Conservation (phyloP, 2,797 vertebrate species). For the Cottoperca gobio region DNA sequence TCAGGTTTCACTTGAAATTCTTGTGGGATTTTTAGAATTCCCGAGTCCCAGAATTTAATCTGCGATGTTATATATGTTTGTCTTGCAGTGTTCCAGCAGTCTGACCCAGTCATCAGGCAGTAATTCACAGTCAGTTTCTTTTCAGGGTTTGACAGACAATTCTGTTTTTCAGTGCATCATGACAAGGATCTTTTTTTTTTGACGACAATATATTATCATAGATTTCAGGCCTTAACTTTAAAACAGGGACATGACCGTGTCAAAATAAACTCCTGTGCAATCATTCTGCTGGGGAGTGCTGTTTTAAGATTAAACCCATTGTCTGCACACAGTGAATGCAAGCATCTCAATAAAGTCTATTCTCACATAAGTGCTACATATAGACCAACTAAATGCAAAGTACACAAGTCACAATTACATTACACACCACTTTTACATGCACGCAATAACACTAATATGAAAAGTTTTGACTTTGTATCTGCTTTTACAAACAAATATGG, state of each 20-base stretch:
- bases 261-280: conserved; percentile 2
- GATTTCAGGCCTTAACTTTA: conserved; percentile 9
- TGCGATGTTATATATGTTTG: too few relatives aligned
- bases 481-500: too few relatives aligned
- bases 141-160: conserved; percentile 1
- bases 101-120: background rate
- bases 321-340: too few relatives aligned
- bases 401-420: background rate
- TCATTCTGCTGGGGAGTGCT: background rate
- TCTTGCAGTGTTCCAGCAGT: background rate
- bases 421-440: too few relatives aligned
- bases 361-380: too few relatives aligned
- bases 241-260: background rate
- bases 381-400: background rate
- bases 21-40: conserved; percentile 10
- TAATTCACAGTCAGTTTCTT: background rate
- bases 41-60: too few relatives aligned
- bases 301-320: background rate
- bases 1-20: background rate
- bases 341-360: background rate
- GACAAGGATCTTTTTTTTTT: background rate
- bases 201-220: background rate
- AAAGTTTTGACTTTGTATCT: too few relatives aligned
- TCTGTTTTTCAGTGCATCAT: background rate
- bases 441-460: too few relatives aligned